Base-by-base conservation (phyloP, 2,888 invertebrate species). In the Pyrochroa serraticornis region DNA sequence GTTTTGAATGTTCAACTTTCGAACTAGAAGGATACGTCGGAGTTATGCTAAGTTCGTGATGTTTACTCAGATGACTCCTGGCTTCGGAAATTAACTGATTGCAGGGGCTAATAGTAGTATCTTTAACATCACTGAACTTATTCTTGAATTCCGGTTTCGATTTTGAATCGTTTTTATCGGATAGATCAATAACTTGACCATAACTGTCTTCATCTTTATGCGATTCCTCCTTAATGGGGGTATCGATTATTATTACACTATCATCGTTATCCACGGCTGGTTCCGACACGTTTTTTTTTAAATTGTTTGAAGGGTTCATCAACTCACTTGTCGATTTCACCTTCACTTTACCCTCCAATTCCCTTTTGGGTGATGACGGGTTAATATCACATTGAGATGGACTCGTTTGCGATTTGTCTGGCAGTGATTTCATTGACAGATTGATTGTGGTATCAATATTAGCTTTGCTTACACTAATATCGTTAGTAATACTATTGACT, bases 171-270 rank as follows among this genome's bases (percentile, higher is more conserved):
- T 35, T 57, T 42, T 59, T 58, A 50, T 76, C 76, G 6, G 73
- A 73, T 50, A 75, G 66, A 69, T 77, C 75, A 33, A 76, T 73
- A 10, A 76, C 67, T 69, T 75, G 76, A 71, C 74, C 75, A 70
- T 75, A 74, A 57, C 47, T 58, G 36, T 58, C 47, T 9, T 58
- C 52, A 13, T 22, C 41, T 46, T 58, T 54, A 50, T 39, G 9
- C 56, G 45, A 12, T 45, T 45, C 8, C 9, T 42, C 35, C 30
- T 41, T 12, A 42, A 14, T 6, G 50, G 13, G 34, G 37, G 2
- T 46, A 39, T 58, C 58, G 22, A 58, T 12, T 31, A 52, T 47
- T 12, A 58, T 58, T 22, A 58, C 52, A 48, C 52, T 53, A 47
- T 58, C 52, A 32, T 58, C 58, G 46, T 48, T 50, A 7, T 33